These are phyloP conservation scores for Sakesphorus luctuosus DNA, from an alignment of 2,113 vertebrate species.

Conservation along the genomic window DNA sequence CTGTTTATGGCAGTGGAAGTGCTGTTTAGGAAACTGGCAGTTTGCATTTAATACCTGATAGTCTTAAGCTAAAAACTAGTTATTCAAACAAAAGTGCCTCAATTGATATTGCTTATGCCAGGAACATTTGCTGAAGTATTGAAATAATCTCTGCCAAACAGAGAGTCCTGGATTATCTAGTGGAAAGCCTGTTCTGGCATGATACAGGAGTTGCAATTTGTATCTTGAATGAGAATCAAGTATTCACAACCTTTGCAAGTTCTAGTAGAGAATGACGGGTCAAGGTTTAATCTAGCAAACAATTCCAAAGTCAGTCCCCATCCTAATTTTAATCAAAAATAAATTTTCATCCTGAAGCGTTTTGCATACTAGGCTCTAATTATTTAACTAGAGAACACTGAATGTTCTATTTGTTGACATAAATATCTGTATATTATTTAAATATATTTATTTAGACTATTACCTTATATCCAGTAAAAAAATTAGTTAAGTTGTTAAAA, in stretches of 20 bases:
- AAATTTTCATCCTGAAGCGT: background rate
- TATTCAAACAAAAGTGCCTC: background rate
- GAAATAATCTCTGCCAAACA: background rate
- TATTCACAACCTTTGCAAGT: background rate
- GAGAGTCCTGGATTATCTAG: background rate
- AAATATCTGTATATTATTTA: background rate
- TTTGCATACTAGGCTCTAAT: background rate
- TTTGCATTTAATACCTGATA: background rate
- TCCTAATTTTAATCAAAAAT: background rate
- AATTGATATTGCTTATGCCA: background rate
- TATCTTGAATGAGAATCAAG: conserved; percentile 1
- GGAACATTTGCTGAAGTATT: background rate
- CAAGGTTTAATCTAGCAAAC: background rate
- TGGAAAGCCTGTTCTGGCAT: background rate
- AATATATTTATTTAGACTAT: background rate
- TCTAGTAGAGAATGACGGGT: background rate
- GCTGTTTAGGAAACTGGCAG: conserved; percentile 2
- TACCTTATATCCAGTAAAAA: background rate
- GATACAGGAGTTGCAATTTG: background rate
- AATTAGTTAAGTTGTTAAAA: background rate
- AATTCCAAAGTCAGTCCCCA: background rate
- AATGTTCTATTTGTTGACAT: background rate
- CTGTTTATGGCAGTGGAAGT: background rate
- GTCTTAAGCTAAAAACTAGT: background rate
- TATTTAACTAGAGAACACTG: background rate